A percentile compares a stretch with the other conserved stretches of the same genome.
phyloP scores from a whole-genome alignment of 2,888 invertebrate genomes.

The Chrysodeixis includens region DNA sequence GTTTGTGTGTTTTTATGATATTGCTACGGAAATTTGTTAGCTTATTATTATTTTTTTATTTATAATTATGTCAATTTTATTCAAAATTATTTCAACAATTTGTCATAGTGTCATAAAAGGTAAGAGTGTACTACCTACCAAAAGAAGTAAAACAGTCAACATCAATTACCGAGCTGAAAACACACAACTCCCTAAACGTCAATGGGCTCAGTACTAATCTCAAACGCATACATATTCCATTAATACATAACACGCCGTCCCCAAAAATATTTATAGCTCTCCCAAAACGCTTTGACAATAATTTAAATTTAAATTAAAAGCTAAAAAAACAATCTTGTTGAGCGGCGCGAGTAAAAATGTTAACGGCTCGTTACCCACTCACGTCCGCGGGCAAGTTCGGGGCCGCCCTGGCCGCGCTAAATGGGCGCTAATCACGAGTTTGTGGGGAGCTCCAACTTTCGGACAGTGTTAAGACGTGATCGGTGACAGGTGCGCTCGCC shows the following conservation, averaged over 20 bases:
- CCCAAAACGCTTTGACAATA: constrained; percentile 37
- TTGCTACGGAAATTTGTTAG: neutral
- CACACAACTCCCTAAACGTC: neutral
- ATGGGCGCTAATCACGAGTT: constrained; percentile 62
- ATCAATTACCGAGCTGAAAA: neutral
- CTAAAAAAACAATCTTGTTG: constrained; percentile 62
- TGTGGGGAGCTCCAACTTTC: constrained; percentile 63
- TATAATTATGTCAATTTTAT: neutral
- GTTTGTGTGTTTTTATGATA: constrained; percentile 31
- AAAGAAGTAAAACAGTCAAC: neutral
- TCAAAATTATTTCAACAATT: no score
- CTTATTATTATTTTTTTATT: neutral
- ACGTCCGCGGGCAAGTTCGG: constrained; percentile 67
- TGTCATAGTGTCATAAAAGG: no score
- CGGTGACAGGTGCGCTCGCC: constrained; percentile 61
- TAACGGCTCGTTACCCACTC: constrained; percentile 66
- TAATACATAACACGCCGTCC: constrained; percentile 21
- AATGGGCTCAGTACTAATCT: neutral
- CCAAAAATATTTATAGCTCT: constrained; percentile 40
- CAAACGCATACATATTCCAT: constrained; percentile 13
- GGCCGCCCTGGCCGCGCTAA: constrained; percentile 50
- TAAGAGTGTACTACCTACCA: no score
- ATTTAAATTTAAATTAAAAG: constrained; percentile 57
- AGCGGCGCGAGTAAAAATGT: constrained; percentile 62
- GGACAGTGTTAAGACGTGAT: constrained; percentile 66